phyloP scores from a whole-genome alignment of 2,797 vertebrate species.

The Chrysocyon brachyurus region DNA sequence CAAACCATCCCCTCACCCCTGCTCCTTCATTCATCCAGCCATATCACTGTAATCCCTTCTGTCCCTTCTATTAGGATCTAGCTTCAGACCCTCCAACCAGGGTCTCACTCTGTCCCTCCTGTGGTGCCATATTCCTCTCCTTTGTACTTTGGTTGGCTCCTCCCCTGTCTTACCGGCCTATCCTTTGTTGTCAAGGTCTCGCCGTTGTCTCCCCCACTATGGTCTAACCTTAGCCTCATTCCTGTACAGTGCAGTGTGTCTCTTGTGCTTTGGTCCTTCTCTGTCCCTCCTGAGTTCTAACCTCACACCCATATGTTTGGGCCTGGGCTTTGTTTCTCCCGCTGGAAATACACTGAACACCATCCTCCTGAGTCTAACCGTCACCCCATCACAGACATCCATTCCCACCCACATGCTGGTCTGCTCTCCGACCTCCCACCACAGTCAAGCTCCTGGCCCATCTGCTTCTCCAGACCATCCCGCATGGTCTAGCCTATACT shows the following conservation, averaged over 20 bases:
- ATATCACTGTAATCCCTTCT: neutral
- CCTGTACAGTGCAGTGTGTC: accelerated
- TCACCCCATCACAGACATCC: neutral
- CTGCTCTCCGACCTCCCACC: neutral
- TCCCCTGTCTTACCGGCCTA: neutral
- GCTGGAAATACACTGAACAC: neutral
- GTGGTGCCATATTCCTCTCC: neutral
- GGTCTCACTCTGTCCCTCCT: neutral
- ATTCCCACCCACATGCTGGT: accelerated
- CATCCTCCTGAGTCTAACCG: neutral
- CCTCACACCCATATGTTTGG: neutral
- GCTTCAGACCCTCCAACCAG: neutral
- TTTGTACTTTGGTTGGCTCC: neutral
- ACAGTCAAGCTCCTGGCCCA: neutral
- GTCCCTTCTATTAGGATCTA: neutral
- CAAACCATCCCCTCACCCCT: accelerated
- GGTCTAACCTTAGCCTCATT: neutral
- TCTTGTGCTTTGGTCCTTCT: accelerated
- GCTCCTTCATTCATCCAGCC: neutral
- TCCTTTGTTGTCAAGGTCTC: neutral
- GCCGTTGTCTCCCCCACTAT: neutral
- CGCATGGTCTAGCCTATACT: accelerated
- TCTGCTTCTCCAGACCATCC: accelerated
- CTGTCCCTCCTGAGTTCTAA: neutral
- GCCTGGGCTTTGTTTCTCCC: neutral